Conservation (phyloP, 2,888 invertebrate species). For the Stenodema calcarata region DNA sequence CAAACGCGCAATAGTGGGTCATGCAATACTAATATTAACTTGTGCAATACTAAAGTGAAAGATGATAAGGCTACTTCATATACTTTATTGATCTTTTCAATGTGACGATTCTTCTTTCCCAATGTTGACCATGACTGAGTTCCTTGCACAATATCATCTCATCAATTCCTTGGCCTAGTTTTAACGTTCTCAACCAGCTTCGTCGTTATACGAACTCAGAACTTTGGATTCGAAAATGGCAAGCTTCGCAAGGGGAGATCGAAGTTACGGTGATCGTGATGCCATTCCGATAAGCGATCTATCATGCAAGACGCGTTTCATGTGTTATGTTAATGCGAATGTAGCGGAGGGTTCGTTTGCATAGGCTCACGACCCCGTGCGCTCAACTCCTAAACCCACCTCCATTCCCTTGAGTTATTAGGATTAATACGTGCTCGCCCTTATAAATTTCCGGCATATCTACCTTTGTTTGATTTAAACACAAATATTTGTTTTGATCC, state of each 20-base stretch:
- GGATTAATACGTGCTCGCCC: background rate
- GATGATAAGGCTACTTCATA: too few relatives aligned
- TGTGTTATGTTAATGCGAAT: slow-evolving; percentile 27
- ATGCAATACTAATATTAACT: too few relatives aligned
- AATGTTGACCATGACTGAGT: too few relatives aligned
- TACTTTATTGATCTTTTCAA: too few relatives aligned
- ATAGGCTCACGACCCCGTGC: background rate
- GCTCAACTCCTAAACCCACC: background rate
- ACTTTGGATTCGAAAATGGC: background rate
- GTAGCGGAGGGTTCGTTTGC: slow-evolving; percentile 8
- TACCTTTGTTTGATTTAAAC: background rate
- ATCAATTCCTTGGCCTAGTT: too few relatives aligned
- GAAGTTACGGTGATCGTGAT: background rate
- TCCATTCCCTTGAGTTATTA: background rate
- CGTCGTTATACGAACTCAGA: background rate
- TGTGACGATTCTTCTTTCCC: too few relatives aligned
- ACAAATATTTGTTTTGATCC: background rate
- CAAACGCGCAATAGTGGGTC: too few relatives aligned
- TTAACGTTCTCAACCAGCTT: too few relatives aligned
- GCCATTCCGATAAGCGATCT: background rate
- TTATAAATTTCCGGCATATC: background rate
- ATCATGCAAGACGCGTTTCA: background rate
- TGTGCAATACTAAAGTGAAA: too few relatives aligned
- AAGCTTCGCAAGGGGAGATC: background rate
- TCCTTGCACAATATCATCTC: too few relatives aligned